Evolutionary conservation across 2,888 invertebrate genomes (phyloP), one percentile per base, ranked within the genome.

Genomic region (Cecidostiba fungosa): DNA sequence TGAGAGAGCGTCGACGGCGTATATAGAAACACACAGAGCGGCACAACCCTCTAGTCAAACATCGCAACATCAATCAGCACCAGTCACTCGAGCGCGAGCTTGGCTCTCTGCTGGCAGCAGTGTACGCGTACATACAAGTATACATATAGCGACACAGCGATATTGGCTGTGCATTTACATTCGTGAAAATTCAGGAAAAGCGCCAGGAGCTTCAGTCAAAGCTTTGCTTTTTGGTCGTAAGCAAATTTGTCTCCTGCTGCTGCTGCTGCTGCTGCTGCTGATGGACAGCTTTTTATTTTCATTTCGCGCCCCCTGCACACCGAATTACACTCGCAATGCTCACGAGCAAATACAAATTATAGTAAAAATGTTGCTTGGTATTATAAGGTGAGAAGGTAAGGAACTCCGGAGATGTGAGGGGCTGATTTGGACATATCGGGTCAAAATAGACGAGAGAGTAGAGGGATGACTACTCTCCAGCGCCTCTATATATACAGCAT

Each of bases 1-100:
- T 32, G 50, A 29, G 23, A 19, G 47, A 32, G 50, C 50, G 26
- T 32, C 29, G 43, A 43, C 29, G 36, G 36, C 16, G 36, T 32
- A 32, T 6, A 32, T 0, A 14, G 50, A 36, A 54, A 54, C 23
- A 14, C 23, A 43, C 59, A 89, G 88, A 88, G 90, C 90, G 92
- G 91, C 92, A 92, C 92, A 91, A 93, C 93, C 93, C 93, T 93
- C 93, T 93, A 91, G 91, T 92, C 92, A 93, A 93, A 93, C 93
- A 93, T 91, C 91, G 91, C 92, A 91, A 92, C 93, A 93, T 93
- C 93, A 93, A 93, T 93, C 93, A 93, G 93, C 92, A 92, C 93
- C 92, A 91, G 92, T 92, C 93, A 92, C 92, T 92, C 91, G 89
- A 89, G 90, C 72, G 72, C 66, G 86, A 89, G 91, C 92, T 92